Percentiles rank a stretch among this genome's conserved stretches.
Conservation (phyloP, 2,113 vertebrate genomes). For the Thalassoma bifasciatum region DNA sequence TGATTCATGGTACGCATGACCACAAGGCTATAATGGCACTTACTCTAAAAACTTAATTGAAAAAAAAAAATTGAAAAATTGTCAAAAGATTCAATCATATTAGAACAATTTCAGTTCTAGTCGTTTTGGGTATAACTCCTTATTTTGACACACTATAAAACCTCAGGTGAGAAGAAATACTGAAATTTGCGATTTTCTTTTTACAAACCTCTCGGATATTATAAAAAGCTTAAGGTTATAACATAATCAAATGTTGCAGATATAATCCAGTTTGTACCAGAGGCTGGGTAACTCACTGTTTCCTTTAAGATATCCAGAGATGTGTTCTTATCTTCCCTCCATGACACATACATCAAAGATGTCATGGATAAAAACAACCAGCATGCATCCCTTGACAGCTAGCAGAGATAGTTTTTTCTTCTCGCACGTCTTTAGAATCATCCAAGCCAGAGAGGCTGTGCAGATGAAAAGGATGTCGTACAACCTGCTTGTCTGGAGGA, state of each 20-base stretch:
- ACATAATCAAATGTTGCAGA: too few relatives aligned
- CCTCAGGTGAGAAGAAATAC: too few relatives aligned
- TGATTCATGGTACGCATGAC: too few relatives aligned
- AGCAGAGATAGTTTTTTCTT: slow-evolving; percentile 22
- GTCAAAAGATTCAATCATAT: not conserved
- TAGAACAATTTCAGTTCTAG: not conserved
- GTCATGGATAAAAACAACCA: slow-evolving; percentile 59
- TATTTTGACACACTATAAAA: too few relatives aligned
- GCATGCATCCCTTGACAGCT: slow-evolving; percentile 53
- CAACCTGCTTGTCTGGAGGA: slow-evolving; percentile 48
- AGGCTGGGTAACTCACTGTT: not conserved
- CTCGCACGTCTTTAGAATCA: slow-evolving; percentile 46
- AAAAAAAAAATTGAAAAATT: not conserved
- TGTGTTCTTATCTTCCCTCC: slow-evolving; percentile 7
- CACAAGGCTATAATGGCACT: too few relatives aligned
- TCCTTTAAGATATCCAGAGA: not conserved
- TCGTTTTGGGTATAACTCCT: too few relatives aligned
- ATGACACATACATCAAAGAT: slow-evolving; percentile 65
- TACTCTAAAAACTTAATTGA: too few relatives aligned
- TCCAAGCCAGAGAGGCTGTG: slow-evolving; percentile 36
- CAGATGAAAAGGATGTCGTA: slow-evolving; percentile 70
- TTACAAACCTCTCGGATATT: too few relatives aligned
- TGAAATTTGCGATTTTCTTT: too few relatives aligned
- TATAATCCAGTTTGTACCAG: not conserved
- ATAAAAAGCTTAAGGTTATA: too few relatives aligned